Evolutionary conservation across 1,140 invertebrate species (phyloP).

Genomic region (Uloborus diversus): DNA sequence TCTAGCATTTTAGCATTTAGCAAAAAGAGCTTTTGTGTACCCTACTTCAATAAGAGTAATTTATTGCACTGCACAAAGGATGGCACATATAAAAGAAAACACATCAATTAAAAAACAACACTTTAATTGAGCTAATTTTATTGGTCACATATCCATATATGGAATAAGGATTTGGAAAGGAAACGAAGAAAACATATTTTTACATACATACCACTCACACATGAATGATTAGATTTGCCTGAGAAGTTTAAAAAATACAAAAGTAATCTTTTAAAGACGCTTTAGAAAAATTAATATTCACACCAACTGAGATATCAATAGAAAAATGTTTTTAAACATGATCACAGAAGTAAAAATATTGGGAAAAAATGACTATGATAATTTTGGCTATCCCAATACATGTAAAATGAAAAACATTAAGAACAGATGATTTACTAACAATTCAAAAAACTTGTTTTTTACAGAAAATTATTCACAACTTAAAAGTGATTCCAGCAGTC

Average conservation of each 20-base stretch:
- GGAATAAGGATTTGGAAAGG: conserved; percentile 51
- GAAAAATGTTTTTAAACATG: conserved; percentile 22
- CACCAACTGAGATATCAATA: conserved; percentile 46
- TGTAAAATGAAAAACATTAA: conserved; percentile 36
- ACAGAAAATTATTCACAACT: conserved; percentile 52
- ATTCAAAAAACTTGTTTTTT: conserved; percentile 36
- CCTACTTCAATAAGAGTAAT: too few species aligned
- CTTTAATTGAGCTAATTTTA: conserved; percentile 52
- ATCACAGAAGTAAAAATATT: conserved; percentile 54
- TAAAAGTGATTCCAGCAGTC: conserved; percentile 38
- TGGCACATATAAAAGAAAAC: too few species aligned
- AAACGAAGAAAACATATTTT: conserved; percentile 33
- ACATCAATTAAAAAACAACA: not conserved
- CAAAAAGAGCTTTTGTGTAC: too few species aligned
- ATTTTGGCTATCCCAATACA: conserved; percentile 52
- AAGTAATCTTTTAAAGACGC: conserved; percentile 7
- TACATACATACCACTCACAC: conserved; percentile 57
- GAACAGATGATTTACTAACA: conserved; percentile 37
- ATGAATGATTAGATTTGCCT: conserved; percentile 49
- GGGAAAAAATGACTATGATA: conserved; percentile 56
- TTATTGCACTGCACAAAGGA: too few species aligned
- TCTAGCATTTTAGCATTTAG: too few species aligned
- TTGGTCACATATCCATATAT: conserved; percentile 52
- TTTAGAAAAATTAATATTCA: conserved; percentile 50
- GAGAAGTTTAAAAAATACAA: conserved; percentile 33